These are phyloP conservation scores for Scaptomyza reducta DNA, from an alignment of 2,888 invertebrate species.

Conservation along the genomic window DNA sequence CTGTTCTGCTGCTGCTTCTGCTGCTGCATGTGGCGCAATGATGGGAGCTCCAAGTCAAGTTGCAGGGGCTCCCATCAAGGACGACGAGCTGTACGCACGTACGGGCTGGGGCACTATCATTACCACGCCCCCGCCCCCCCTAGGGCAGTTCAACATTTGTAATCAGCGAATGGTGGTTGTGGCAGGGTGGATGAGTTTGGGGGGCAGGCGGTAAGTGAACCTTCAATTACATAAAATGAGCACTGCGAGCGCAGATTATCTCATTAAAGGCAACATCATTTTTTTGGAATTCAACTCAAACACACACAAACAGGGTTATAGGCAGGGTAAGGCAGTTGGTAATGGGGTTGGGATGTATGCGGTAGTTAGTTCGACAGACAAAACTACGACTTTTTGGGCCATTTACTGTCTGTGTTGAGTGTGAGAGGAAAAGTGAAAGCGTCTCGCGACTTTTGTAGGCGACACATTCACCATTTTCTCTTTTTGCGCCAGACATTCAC, in stretches of 20 bases:
- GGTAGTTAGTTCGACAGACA: conserved; percentile 18
- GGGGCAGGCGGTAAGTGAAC: conserved; percentile 59
- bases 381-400: conserved; percentile 49
- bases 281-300: conserved; percentile 76
- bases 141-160: conserved; percentile 33
- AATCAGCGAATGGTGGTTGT: conserved; percentile 49
- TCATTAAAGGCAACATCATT: conserved; percentile 72
- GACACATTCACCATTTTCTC: conserved; percentile 61
- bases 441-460: conserved; percentile 53
- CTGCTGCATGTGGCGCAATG: conserved; percentile 46
- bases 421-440: conserved; percentile 62
- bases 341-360: not conserved
- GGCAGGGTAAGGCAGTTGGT: not conserved
- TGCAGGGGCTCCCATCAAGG: conserved; percentile 37
- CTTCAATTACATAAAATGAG: conserved; percentile 78
- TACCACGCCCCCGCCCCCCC: conserved; percentile 26
- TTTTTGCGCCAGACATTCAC: conserved; percentile 18
- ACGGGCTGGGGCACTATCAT: conserved; percentile 72
- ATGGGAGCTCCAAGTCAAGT: conserved; percentile 22
- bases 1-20: conserved; percentile 23
- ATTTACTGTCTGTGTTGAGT: conserved; percentile 40
- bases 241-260: conserved; percentile 78
- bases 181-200: not conserved
- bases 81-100: conserved; percentile 61
- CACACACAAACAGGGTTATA: conserved; percentile 49